Evolutionary conservation across 2,797 vertebrate species (phyloP).

Genomic region (Crocodylus rhombifer): DNA sequence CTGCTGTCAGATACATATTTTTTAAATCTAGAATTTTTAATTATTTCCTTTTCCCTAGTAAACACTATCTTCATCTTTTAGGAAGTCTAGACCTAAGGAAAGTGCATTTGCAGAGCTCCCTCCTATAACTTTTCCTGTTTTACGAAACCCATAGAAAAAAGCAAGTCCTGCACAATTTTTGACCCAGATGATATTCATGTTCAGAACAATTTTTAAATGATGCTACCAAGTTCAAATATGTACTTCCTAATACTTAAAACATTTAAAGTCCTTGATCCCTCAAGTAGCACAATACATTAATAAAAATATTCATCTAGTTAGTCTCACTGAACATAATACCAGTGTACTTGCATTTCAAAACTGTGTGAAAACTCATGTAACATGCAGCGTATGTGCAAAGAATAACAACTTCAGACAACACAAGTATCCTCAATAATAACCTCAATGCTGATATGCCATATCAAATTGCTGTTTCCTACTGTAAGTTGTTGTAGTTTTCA

Average conservation of each 20-base stretch:
- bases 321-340: no score
- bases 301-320: no score
- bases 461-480: neutral
- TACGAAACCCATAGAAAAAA: neutral
- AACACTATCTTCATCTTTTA: no score
- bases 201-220: no score
- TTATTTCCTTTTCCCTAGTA: no score
- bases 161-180: neutral
- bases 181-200: neutral
- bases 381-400: neutral
- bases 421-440: neutral
- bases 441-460: neutral
- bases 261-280: neutral
- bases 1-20: no score
- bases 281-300: neutral
- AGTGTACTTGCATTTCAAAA: no score
- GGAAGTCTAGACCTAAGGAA: no score
- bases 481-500: neutral
- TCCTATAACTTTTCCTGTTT: no score
- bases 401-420: neutral
- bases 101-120: no score
- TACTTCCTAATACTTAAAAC: neutral
- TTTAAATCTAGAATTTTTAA: no score
- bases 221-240: no score
- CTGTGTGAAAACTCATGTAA: neutral